A percentile compares a stretch with the other conserved stretches of the same genome.
Evolutionary conservation across 2,888 invertebrate genomes (phyloP).

Genomic region (Mesorhabditis belari): DNA sequence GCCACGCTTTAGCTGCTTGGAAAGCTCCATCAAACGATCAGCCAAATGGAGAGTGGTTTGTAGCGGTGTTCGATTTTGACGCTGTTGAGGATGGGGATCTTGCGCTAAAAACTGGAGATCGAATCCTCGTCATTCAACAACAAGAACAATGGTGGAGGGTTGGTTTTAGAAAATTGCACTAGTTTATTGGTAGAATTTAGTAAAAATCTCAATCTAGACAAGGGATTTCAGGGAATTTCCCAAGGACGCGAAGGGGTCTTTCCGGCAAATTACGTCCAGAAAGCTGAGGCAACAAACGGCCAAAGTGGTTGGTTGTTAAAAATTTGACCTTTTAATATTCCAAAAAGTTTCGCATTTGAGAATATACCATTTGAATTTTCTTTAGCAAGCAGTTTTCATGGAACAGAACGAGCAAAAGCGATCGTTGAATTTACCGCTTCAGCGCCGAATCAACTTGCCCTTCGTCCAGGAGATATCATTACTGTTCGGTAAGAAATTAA

Average conservation of each 20-base stretch:
- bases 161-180: neutral
- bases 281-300: constrained; percentile 5
- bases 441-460: constrained; percentile 80
- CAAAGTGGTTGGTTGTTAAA: no score
- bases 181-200: neutral
- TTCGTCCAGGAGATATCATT: constrained; percentile 77
- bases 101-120: constrained; percentile 31
- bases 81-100: constrained; percentile 85
- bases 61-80: constrained; percentile 81
- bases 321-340: no score
- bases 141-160: constrained; percentile 4
- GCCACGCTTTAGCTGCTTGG: neutral
- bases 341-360: no score
- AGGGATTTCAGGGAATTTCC: constrained; percentile 52
- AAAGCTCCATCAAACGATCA: neutral
- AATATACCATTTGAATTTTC: no score
- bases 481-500: no score
- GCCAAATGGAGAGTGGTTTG: constrained; percentile 59
- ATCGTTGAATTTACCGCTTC: constrained; percentile 63
- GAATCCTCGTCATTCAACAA: constrained; percentile 27
- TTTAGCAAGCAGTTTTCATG: no score
- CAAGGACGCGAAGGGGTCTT: constrained; percentile 81
- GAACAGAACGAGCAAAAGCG: constrained; percentile 13
- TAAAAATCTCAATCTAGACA: neutral
- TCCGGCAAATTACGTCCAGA: constrained; percentile 84